Evolutionary conservation across 2,888 invertebrate species (phyloP), one percentile per base, ranked within the genome.

Genomic region (Gasteruption jaculator): DNA sequence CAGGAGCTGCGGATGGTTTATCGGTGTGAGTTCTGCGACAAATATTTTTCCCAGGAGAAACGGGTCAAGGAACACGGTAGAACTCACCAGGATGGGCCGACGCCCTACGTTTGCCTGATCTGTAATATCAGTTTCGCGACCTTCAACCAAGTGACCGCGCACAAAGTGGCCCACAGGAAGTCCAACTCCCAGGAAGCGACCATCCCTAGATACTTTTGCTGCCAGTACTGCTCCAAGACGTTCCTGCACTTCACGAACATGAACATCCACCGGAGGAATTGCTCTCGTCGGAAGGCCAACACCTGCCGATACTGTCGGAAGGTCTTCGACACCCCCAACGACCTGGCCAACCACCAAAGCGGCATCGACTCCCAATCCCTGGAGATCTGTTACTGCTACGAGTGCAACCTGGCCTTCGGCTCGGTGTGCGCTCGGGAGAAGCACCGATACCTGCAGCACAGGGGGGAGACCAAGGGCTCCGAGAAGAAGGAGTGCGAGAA

Each of bases 11-110:
- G n/a, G n/a, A n/a, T n/a, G n/a, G n/a, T n/a, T n/a, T n/a, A n/a
- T n/a, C n/a, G n/a, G n/a, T 49, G 49, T 15, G 49, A 49, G 27
- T 49, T 41, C 22, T 49, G 49, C 18, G 41, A 43, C n/a, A 29
- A 27, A 20, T 49, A 41, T 16, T 49, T 29, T 24, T 16, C 21
- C 16, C 38, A 43, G 11, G 25, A 38, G n/a, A 26, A 18, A 15
- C 44, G 18, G 4, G 21, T 27, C 7, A 47, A 47, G 6, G 26
- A 4, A 19, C 46, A 49, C 29, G 19, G 38, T 20, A 21, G 26
- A 12, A 10, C 10, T 19, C 52, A 51, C 20, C n/a, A n/a, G n/a
- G 26, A 15, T 5, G 39, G 41, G 1, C 25, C 31, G 4, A 19
- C 16, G 15, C 51, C 52, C 3, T 53, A 51, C 38, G 14, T 48